Evolutionary conservation across 1,140 invertebrate genomes (phyloP), one percentile per base, ranked within the genome.

Genomic region (Drosophila sp.): DNA sequence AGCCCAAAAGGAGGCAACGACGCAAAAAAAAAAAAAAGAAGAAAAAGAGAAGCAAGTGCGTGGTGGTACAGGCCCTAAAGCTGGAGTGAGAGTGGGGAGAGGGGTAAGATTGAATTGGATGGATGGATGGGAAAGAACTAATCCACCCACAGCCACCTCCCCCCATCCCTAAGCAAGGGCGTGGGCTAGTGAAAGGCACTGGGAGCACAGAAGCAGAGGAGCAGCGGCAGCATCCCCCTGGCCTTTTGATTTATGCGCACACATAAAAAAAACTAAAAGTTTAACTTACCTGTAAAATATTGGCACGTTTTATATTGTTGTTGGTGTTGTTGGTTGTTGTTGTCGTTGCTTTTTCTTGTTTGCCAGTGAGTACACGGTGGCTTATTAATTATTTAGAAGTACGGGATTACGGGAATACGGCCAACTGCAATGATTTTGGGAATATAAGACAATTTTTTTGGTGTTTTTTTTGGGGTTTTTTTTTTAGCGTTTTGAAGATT

Each of bases 271-370:
- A 81, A 83, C 76, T 79, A 76, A 79, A 79, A 67, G 64, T 73
- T 71, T 76, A 89, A 76, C 83, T 89, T 89, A 87, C 83, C 83
- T 89, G 76, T 69, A 74, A 83, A 77, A 79, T 76, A 71, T 82
- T 70, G 66, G 82, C 83, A 83, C 83, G 83, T 80, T 75, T 68
- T 72, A 50, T 25, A 7, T 50, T 50, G 44, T 50, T 50, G 44
- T 8, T 56, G 47, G 50, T 41, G 38, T 41, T 47, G 23, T 23
- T 44, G 23, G 17, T 44, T 44, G 38, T 40, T 7, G 33, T 33
- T 33, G 33, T 40, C 10, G 8, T 40, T 40, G 8, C 27, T 50
- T 6, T 50, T 50, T 7, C 7, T 50, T 50, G 4, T 50, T 27
- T 27, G 44, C 44, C 44, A 50, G 44, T 44, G 41, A 75, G 40